Evolutionary conservation across 2,113 vertebrate species (phyloP).

Genomic region (Epinephelus fuscoguttatus): DNA sequence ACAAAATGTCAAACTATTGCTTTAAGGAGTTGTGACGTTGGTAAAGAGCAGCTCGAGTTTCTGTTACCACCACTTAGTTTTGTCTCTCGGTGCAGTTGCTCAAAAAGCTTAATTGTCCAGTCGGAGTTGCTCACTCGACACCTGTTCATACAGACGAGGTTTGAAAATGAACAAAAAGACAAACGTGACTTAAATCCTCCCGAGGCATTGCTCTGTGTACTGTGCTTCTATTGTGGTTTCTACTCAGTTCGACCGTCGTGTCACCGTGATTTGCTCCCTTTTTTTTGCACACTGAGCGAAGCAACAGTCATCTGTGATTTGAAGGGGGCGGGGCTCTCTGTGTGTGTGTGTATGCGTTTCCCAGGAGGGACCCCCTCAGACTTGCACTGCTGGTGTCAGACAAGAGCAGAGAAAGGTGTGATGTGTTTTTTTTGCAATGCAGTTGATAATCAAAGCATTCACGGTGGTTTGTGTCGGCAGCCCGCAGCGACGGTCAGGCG

Average conservation of each 20-base stretch:
- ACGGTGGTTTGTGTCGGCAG: slow-evolving; percentile 12
- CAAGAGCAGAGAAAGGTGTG: slow-evolving; percentile 33
- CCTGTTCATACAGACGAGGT: neutral
- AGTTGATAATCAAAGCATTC: slow-evolving; percentile 83
- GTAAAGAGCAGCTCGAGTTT: neutral
- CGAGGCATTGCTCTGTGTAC: slow-evolving; percentile 1
- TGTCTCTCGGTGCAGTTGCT: slow-evolving; percentile 16
- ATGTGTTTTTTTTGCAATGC: slow-evolving; percentile 73
- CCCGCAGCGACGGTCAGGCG: neutral
- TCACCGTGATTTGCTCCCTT: slow-evolving; percentile 68
- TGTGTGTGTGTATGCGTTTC: slow-evolving; percentile 46
- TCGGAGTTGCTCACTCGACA: neutral
- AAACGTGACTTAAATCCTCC: neutral
- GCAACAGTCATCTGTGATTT: slow-evolving; percentile 58
- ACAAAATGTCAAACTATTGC: neutral
- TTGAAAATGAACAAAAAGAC: neutral
- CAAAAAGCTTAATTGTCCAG: neutral
- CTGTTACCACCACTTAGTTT: neutral
- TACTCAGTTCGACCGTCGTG: slow-evolving; percentile 18
- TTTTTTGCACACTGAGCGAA: slow-evolving; percentile 75
- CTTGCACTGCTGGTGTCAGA: slow-evolving; percentile 52
- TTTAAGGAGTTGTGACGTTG: neutral
- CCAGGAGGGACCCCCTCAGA: neutral
- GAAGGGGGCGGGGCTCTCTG: slow-evolving; percentile 17
- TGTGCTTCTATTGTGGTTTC: slow-evolving; percentile 37